These are phyloP conservation scores for Argentina silus DNA, from an alignment of 2,797 vertebrate species.

Conservation along the genomic window DNA sequence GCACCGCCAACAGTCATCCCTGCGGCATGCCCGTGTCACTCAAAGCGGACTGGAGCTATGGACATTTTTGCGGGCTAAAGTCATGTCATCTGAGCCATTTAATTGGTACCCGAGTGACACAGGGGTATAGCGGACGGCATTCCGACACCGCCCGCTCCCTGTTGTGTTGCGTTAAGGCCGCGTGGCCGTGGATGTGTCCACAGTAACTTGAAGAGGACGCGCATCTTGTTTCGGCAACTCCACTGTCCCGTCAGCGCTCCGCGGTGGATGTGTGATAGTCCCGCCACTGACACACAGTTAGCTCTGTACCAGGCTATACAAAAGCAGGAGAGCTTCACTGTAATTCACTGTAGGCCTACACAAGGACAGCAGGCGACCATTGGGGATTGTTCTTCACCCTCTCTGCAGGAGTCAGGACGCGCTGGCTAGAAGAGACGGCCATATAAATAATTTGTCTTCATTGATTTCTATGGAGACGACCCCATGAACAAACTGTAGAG, in stretches of 20 bases:
- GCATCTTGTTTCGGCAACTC: not conserved
- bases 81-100: slow-evolving; percentile 95
- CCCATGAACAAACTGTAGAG: not conserved
- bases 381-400: slow-evolving; percentile 22
- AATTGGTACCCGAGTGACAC: slow-evolving; percentile 87
- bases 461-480: not conserved
- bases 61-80: slow-evolving; percentile 94
- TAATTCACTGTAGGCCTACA: not conserved
- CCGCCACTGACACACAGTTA: too few relatives aligned
- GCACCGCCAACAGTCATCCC: slow-evolving; percentile 64
- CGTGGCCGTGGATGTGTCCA: slow-evolving; percentile 49
- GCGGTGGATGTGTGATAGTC: too few relatives aligned
- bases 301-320: too few relatives aligned
- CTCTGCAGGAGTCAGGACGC: slow-evolving; percentile 22
- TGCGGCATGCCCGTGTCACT: slow-evolving; percentile 81
- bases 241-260: too few relatives aligned
- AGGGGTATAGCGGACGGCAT: slow-evolving; percentile 85
- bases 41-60: slow-evolving; percentile 79
- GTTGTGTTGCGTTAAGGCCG: slow-evolving; percentile 66
- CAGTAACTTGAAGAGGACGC: slow-evolving; percentile 31
- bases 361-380: slow-evolving; percentile 16
- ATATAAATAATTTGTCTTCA: too few relatives aligned
- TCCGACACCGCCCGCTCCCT: slow-evolving; percentile 84
- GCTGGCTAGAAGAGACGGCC: slow-evolving; percentile 11
- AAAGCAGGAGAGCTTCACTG: too few relatives aligned